Evolutionary conservation across 2,888 invertebrate genomes (phyloP).

Genomic region (Toxonevra muliebris): DNA sequence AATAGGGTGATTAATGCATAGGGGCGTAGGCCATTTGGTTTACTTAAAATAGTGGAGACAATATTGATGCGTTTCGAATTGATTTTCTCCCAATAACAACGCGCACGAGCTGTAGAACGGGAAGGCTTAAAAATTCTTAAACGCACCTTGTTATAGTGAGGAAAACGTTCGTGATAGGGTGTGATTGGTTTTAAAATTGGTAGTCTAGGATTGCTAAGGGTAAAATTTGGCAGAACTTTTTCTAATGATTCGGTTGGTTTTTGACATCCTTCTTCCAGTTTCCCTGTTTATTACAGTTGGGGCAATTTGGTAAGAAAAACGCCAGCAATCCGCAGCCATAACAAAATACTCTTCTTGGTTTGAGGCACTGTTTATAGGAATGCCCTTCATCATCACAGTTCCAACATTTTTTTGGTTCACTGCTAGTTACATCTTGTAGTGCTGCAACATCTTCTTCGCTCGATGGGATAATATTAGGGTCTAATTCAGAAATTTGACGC

Average conservation of each 20-base stretch:
- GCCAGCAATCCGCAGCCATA: constrained; percentile 21
- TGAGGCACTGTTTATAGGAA: constrained; percentile 21
- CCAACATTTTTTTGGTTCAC: constrained; percentile 17
- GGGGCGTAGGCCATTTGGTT: constrained; percentile 8
- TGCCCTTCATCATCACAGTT: constrained; percentile 30
- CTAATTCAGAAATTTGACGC: too few relatives aligned
- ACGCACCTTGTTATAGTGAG: constrained; percentile 9
- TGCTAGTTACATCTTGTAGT: too few relatives aligned
- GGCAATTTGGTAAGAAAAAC: constrained; percentile 16
- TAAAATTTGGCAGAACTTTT: not conserved
- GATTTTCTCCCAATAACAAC: not conserved
- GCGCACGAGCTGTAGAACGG: constrained; percentile 5
- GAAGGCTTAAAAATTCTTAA: constrained; percentile 9
- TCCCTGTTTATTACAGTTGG: constrained; percentile 27
- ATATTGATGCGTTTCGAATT: not conserved
- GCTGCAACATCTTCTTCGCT: too few relatives aligned
- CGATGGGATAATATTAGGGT: too few relatives aligned
- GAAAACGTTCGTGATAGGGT: constrained; percentile 20
- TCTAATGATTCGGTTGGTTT: not conserved
- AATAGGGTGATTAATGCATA: not conserved
- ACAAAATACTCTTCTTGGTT: constrained; percentile 17
- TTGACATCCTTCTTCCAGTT: constrained; percentile 17
- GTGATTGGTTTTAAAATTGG: not conserved
- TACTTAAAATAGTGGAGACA: constrained; percentile 2
- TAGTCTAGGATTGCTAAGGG: not conserved